phyloP scores from a whole-genome alignment of 2,888 invertebrate species.

The Tinea trinotella region DNA sequence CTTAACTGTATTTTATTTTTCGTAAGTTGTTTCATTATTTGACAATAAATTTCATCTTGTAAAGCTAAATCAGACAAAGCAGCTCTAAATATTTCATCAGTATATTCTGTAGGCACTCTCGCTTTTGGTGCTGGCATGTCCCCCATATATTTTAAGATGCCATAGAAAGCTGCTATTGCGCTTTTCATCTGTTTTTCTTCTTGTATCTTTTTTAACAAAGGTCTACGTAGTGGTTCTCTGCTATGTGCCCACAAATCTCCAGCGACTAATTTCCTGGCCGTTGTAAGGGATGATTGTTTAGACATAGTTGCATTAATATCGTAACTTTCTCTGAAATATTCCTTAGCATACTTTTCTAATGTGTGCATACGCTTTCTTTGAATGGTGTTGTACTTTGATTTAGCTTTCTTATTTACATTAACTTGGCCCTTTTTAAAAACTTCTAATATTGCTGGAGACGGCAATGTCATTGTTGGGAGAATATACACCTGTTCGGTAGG shows the following conservation, averaged over 20 bases:
- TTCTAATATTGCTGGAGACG: constrained; percentile 77
- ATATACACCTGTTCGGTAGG: constrained; percentile 90
- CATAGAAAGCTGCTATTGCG: constrained; percentile 81
- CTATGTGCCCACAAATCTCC: constrained; percentile 89
- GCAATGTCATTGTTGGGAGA: constrained; percentile 84
- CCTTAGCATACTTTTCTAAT: constrained; percentile 85
- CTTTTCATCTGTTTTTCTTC: constrained; percentile 80
- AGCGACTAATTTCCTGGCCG: constrained; percentile 75
- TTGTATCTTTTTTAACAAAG: constrained; percentile 82
- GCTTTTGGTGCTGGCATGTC: constrained; percentile 89
- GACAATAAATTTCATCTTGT: constrained; percentile 93
- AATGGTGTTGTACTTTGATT: constrained; percentile 67
- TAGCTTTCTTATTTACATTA: constrained; percentile 50
- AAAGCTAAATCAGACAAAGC: constrained; percentile 82
- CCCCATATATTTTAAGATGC: constrained; percentile 87
- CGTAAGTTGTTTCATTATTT: constrained; percentile 94
- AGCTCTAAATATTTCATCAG: constrained; percentile 88
- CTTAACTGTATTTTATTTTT: constrained; percentile 87
- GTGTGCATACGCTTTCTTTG: constrained; percentile 84
- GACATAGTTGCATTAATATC: constrained; percentile 67
- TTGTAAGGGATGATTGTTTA: constrained; percentile 75
- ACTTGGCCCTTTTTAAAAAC: constrained; percentile 74
- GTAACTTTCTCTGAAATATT: constrained; percentile 80
- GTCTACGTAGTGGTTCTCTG: constrained; percentile 86
- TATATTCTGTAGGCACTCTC: constrained; percentile 84